Evolutionary conservation across 2,113 vertebrate genomes (phyloP), one percentile per base, ranked within the genome.

Genomic region (Maccullochella peelii): DNA sequence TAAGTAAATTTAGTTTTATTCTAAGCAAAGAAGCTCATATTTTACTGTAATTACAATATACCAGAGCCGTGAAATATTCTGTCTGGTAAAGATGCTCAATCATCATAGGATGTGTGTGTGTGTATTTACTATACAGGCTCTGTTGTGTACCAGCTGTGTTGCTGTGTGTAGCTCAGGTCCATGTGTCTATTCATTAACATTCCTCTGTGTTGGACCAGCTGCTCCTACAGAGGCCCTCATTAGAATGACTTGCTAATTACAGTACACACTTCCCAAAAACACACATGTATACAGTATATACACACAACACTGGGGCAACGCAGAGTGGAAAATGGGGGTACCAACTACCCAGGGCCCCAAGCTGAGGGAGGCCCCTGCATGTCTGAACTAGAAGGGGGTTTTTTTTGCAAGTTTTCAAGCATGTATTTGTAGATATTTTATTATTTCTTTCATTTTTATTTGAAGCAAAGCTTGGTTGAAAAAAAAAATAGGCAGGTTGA

Each of bases 131-230:
- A 20, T 5, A 25, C 42, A 30, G 30, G 25, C 36, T 40, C 23
- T 65, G 63, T 63, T 70, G 68, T 81, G 62, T 42, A 36, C 74
- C 90, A 92, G 84, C 88, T 92, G 84, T 89, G 72, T 76, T 82
- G 61, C 81, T 78, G 72, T 80, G 59, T 69, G 59, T 57, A 27
- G 72, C 61, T 86, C 73, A 65, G 50, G 59, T 87, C 86, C 30
- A 65, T 44, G 36, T 5, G 9, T 90, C 93, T 62, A 90, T 89
- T 94, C 93, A 95, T 95, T 95, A 95, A 92, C 94, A 95, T 95
- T 95, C 94, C 91, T 92, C 59, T 23, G 63, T 40, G 73, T 63
- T 54, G 61, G 87, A 91, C 89, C 95, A 95, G 85, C 93, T 95
- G 94, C 88, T 85, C 76, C 77, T 50, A 80, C 88, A 73, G 58